Evolutionary conservation across 1,140 invertebrate genomes (phyloP).

Genomic region (Zaprionus camerounensis): DNA sequence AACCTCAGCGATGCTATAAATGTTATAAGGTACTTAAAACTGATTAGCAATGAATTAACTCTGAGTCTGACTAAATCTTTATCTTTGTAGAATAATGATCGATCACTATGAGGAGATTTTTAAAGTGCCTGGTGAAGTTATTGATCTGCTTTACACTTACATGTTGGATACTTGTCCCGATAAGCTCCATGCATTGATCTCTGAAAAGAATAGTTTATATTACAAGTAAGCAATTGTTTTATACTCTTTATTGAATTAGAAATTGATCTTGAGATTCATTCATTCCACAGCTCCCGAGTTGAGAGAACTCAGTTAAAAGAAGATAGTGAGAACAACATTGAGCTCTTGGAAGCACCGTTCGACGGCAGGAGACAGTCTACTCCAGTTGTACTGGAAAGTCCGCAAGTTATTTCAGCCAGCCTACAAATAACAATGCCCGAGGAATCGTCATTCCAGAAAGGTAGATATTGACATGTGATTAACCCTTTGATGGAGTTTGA

Average conservation of each 20-base stretch:
- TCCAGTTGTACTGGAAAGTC: slow-evolving; percentile 32
- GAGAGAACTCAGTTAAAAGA: background rate
- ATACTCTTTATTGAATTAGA: background rate
- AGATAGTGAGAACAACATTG: slow-evolving; percentile 1
- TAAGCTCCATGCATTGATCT: slow-evolving; percentile 85
- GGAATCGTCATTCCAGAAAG: slow-evolving; percentile 32
- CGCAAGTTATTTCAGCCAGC: slow-evolving; percentile 91
- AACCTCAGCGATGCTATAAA: slow-evolving; percentile 91
- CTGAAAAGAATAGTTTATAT: slow-evolving; percentile 33
- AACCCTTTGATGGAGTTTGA: too few species aligned
- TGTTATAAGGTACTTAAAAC: slow-evolving; percentile 87
- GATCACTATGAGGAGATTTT: slow-evolving; percentile 92
- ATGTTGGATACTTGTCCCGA: slow-evolving; percentile 93
- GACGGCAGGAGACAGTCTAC: slow-evolving; percentile 46
- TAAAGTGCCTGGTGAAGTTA: slow-evolving; percentile 90
- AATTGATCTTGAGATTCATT: background rate
- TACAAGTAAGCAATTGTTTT: slow-evolving; percentile 40
- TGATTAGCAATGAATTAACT: background rate
- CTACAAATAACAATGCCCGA: slow-evolving; percentile 90
- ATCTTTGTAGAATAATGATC: slow-evolving; percentile 87
- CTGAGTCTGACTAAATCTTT: background rate
- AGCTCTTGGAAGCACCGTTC: background rate
- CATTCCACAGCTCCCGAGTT: background rate
- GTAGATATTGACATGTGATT: background rate
- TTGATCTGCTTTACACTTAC: slow-evolving; percentile 93